Base-by-base conservation (phyloP, 2,797 vertebrate genomes). In the Brachyrhaphis roseni region DNA sequence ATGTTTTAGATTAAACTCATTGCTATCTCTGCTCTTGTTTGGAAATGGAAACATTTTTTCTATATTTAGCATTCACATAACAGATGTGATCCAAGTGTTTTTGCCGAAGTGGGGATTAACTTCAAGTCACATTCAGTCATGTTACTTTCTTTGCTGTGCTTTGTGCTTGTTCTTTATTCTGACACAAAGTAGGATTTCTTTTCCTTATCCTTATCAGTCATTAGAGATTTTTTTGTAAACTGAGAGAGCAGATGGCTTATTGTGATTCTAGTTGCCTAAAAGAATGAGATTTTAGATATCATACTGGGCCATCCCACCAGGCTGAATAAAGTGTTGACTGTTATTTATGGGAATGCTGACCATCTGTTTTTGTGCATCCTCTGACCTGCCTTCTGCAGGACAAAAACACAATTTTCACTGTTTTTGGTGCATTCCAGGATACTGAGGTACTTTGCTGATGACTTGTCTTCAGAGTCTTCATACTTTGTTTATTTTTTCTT, bases 331-430 rank as follows among this genome's bases (percentile, higher is more conserved):
- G 39, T 28, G 2, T 23, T 75, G 39, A 59, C 39, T 55, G 53
- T 59, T 59, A 45, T 59, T 75, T 26, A 57, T 45, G 39, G 53
- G n/a, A 11, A 75, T 4, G 6, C 53, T 59, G 39, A 11, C 53
- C 74, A 75, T 59, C 39, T 59, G 49, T 59, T 43, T 55, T 36
- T 28, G n/a, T 57, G 2, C 41, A 45, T 43, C 41, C 39, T 45
- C 74, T 75, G 39, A 59, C 74, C 74, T 43, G 36, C 74, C 51
- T 45, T 28, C 53, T 31, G 53, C 13, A 43, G 74, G 39, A 59
- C 73, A 55, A 74, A 55, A 28, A n/a, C 39, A 4, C 13, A n/a
- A 41, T 55, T 41, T 26, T 59, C 5, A 28, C n/a, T n/a, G 3
- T 75, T 59, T 68, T 59, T 41, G 10, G 16, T 31, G 6, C 74